Base-by-base conservation (phyloP, 92 coral and sea anemone genomes). In the Hydrozoanthus gracilis region DNA sequence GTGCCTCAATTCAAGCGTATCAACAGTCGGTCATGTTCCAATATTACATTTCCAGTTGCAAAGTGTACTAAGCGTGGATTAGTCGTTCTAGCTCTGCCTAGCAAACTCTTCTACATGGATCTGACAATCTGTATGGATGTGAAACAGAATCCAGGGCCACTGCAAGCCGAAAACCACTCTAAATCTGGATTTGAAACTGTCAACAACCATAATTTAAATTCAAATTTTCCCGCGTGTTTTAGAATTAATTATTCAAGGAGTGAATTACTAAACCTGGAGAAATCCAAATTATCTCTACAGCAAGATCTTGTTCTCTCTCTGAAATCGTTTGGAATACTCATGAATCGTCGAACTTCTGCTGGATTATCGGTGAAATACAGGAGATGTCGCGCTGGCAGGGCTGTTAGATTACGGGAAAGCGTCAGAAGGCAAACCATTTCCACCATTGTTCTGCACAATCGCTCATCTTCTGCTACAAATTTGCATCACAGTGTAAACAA, bases 91-190 rank as follows among this genome's bases (percentile, higher is more conserved):
- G 67, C 48, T 8, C 5, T 76, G 66, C 68, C 82, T 52, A 76
- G 4, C 67, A 14, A n/a, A 18, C 68, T 76, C 5, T 54, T 14
- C 39, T 54, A 76, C 67, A 52, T 51, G 68, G 82, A 76, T 52
- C 82, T 54, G 10, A 76, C 82, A 76, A 76, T 76, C 66, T 76
- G 82, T 18, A 20, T 76, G 82, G 51, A 76, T 55, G 67, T 76
- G 56, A 76, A 76, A 76, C 82, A 51, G 3, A 75, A 75, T 48
- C 79, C 79, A 16, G 66, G 82, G 39, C 82, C 82, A 76, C 10
- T 52, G 12, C 66, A 52, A 76, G 67, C 49, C 18, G 50, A 4
- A n/a, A 55, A 76, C 5, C 66, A 18, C 82, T 76, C 5, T 76
- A 76, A 76, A 5, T 76, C 66, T 20, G 66, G 39, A 27, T 14